Evolutionary conservation across 1,140 invertebrate species (phyloP), one percentile per base, ranked within the genome.

Genomic region (Saccostrea echinata): DNA sequence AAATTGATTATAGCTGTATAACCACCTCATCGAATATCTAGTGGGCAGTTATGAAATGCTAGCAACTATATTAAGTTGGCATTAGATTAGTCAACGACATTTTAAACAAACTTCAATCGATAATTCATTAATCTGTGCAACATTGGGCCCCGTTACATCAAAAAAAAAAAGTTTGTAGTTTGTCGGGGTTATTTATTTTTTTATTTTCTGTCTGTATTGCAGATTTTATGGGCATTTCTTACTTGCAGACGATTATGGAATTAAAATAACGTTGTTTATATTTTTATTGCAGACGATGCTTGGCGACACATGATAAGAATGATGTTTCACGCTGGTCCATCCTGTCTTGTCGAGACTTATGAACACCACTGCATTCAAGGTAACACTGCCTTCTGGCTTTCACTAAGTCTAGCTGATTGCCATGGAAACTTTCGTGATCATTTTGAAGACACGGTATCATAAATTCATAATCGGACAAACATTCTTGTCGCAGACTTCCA

Each of bases 81-180:
- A 76, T 76, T 76, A 76, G 68, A 76, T 76, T 76, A 76, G 24
- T 76, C 68, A 76, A 76, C 68, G 68, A 76, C 68, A 76, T 76
- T 76, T 76, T 76, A 76, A 76, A 76, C 68, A 33, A 76, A 76
- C 27, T 27, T 27, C 27, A 33, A 76, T 76, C 68, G 68, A 76
- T 76, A 76, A 30, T 76, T 76, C 68, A 76, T 76, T 33, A 76
- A 76, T 76, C 24, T 76, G 68, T 76, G 68, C 27, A 76, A 30
- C 68, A 76, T 24, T 30, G 68, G 27, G 68, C 16, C 68, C 30
- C 27, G 68, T 9, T 16, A 76, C 27, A 76, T 76, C 68, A 76
- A 76, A 76, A 76, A 76, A 76, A 76, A 76, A 76, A 76, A 76
- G 68, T 76, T 76, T 18, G 9, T 24, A 13, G 13, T 30, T 30